Percentiles rank a stretch among this genome's conserved stretches.
Conservation (phyloP, 1,140 invertebrate genomes). For the Ditylenchus dipsaci region DNA sequence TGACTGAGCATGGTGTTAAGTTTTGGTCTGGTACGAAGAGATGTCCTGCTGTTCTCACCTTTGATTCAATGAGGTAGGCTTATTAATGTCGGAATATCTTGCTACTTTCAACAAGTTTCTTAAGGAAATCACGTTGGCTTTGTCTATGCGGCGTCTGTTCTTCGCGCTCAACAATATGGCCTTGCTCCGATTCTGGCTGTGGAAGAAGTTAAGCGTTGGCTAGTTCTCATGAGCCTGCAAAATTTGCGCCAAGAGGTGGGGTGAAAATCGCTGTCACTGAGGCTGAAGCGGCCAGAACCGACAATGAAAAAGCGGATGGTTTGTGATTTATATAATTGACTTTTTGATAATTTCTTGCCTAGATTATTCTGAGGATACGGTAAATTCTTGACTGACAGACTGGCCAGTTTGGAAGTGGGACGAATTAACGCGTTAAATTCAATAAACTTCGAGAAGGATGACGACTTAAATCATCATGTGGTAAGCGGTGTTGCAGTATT, state of each 20-base stretch:
- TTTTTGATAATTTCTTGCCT: neutral
- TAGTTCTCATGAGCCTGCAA: conserved; percentile 66
- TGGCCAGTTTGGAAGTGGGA: conserved; percentile 58
- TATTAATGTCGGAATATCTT: no score
- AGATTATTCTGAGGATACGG: conserved; percentile 69
- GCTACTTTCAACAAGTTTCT: no score
- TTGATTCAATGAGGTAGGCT: conserved; percentile 58
- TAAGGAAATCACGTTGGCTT: conserved; percentile 75
- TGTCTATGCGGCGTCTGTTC: conserved; percentile 81
- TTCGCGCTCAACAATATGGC: conserved; percentile 85
- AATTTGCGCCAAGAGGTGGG: conserved; percentile 83
- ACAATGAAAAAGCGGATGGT: neutral
- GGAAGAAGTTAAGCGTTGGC: conserved; percentile 69
- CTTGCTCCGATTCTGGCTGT: conserved; percentile 70
- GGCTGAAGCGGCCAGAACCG: conserved; percentile 68
- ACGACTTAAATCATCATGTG: conserved; percentile 95
- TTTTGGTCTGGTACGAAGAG: conserved; percentile 99
- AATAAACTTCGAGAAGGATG: conserved; percentile 96
- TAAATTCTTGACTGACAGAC: conserved; percentile 64
- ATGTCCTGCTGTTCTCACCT: conserved; percentile 74
- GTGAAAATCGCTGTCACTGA: conserved; percentile 95
- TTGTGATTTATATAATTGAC: neutral
- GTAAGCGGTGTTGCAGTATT: no score
- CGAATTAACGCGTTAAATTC: conserved; percentile 65
- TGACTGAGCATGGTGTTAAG: conserved; percentile 73